phyloP scores from a whole-genome alignment of 2,797 vertebrate genomes.

The Dryobates pubescens region DNA sequence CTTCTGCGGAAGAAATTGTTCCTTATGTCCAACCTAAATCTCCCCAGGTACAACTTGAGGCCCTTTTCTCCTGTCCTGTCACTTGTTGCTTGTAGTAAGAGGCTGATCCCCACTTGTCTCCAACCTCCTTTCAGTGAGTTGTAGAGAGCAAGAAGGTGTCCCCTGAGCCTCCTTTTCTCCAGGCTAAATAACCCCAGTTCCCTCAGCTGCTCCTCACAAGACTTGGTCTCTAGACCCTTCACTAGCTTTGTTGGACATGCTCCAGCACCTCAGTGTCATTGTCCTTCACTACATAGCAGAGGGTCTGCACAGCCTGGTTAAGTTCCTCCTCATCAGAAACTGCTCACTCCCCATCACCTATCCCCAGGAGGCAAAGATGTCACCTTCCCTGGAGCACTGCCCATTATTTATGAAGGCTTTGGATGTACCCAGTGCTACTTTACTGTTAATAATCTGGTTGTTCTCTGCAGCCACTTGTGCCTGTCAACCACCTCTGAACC shows the following conservation, averaged over 20 bases:
- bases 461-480: background rate
- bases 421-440: accelerated
- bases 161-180: too few species aligned
- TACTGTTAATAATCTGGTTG: background rate
- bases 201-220: too few species aligned
- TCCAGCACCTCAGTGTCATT: background rate
- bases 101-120: too few species aligned
- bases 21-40: too few species aligned
- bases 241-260: background rate
- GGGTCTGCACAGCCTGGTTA: background rate
- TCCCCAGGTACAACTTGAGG: too few species aligned
- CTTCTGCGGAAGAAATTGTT: too few species aligned
- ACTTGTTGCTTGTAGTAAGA: too few species aligned
- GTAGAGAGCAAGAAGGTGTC: too few species aligned
- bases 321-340: background rate
- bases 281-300: background rate
- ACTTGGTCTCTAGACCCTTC: background rate
- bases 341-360: background rate
- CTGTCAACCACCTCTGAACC: background rate
- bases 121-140: too few species aligned
- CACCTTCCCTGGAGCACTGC: accelerated
- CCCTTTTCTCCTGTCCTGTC: too few species aligned
- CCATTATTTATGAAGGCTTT: accelerated
- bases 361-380: accelerated
- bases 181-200: too few species aligned